Conservation (phyloP, 2,888 invertebrate genomes). For the Caenorhabditis angaria region DNA sequence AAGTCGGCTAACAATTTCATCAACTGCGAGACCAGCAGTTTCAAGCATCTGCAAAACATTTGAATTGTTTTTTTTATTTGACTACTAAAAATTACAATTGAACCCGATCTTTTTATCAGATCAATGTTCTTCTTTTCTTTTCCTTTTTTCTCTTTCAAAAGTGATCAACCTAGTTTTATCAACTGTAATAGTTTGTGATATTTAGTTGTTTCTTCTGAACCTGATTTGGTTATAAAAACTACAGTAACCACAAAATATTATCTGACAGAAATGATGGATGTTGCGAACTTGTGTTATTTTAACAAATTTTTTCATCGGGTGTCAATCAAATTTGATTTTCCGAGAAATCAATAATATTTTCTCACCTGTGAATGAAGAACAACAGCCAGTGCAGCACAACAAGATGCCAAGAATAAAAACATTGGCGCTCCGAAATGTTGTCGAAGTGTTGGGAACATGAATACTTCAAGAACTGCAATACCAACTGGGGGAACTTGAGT, state of each 20-base stretch:
- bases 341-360: neutral
- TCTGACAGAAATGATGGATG: no score
- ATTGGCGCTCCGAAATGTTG: constrained; percentile 52
- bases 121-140: no score
- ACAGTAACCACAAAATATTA: no score
- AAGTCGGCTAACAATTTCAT: constrained; percentile 41
- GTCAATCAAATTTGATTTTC: constrained; percentile 3
- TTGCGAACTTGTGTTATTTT: no score
- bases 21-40: constrained; percentile 55
- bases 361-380: constrained; percentile 40
- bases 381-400: constrained; percentile 37
- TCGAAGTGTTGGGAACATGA: constrained; percentile 56
- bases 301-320: no score
- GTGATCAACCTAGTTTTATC: no score
- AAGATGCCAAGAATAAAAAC: constrained; percentile 48
- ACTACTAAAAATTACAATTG: constrained; percentile 7
- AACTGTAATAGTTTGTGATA: no score
- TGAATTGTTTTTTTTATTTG: no score
- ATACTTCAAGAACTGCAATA: constrained; percentile 59
- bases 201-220: no score
- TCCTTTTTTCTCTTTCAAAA: no score
- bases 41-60: constrained; percentile 50
- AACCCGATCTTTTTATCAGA: no score
- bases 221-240: no score
- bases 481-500: constrained; percentile 64